Evolutionary conservation across 2,797 vertebrate species (phyloP).

Genomic region (Tamandua tetradactyla): DNA sequence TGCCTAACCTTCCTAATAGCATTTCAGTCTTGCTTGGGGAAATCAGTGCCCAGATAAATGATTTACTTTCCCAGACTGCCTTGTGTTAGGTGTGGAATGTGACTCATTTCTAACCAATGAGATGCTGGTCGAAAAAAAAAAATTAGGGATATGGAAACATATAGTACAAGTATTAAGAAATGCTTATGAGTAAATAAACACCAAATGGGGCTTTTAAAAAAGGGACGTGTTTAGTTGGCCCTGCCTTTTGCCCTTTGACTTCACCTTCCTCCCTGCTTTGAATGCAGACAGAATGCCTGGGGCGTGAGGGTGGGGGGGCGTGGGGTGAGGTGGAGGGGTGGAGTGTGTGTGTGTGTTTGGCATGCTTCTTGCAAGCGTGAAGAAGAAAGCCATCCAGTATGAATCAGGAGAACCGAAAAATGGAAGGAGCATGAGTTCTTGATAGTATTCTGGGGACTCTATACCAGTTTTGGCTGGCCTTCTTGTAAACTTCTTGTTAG

Average conservation of each 20-base stretch:
- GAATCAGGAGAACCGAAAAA: neutral
- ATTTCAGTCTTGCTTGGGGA: neutral
- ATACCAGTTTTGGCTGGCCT: too few species aligned
- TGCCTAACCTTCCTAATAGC: neutral
- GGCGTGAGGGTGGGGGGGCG: too few species aligned
- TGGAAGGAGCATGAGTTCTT: neutral
- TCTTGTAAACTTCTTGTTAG: neutral
- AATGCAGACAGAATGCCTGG: neutral
- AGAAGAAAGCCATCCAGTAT: rapidly evolving
- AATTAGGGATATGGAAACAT: neutral
- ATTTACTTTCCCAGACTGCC: neutral
- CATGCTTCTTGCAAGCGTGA: neutral
- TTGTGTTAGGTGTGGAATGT: neutral
- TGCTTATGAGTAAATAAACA: neutral
- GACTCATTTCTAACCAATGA: neutral
- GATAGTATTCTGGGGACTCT: rapidly evolving
- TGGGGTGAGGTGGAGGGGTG: too few species aligned
- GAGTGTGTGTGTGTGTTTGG: too few species aligned
- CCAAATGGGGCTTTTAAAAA: neutral
- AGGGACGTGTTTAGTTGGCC: neutral
- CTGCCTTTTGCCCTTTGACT: neutral
- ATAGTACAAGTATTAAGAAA: neutral
- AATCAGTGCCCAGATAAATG: neutral
- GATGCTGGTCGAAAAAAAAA: too few species aligned
- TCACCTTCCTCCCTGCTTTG: too few species aligned